phyloP scores from a whole-genome alignment of 2,113 vertebrate genomes.

The Bungarus multicinctus region DNA sequence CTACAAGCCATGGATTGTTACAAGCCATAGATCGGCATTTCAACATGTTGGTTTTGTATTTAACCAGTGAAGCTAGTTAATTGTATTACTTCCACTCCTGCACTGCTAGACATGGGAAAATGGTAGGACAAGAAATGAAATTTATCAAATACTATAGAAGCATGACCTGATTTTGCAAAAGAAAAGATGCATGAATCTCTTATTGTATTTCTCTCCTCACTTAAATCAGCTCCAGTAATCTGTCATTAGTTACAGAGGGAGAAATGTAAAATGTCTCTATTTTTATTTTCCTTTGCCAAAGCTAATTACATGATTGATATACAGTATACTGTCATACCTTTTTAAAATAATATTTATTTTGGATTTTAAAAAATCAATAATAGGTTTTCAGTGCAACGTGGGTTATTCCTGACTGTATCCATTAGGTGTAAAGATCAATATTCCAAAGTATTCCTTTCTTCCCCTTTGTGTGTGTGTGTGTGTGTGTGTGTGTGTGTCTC shows the following conservation, averaged over 20 bases:
- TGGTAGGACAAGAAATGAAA: neutral
- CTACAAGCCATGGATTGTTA: neutral
- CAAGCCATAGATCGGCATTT: neutral
- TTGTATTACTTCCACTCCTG: neutral
- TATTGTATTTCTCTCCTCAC: neutral
- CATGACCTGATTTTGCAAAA: neutral
- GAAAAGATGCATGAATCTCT: neutral
- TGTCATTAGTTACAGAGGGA: neutral
- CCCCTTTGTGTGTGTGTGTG: neutral
- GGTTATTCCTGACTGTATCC: neutral
- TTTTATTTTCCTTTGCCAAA: neutral
- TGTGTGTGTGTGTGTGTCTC: too few species aligned
- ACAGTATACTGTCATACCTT: neutral
- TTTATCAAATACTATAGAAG: neutral
- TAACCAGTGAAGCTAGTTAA: neutral
- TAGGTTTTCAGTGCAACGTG: neutral
- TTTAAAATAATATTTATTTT: neutral
- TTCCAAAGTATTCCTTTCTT: slow-evolving; percentile 7
- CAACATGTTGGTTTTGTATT: neutral
- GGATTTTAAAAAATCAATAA: neutral
- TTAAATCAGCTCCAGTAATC: neutral
- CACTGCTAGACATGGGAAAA: neutral
- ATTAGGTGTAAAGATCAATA: slow-evolving; percentile 2
- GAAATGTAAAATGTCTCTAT: neutral
- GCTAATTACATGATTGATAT: neutral